Base-by-base conservation (phyloP, 1,140 invertebrate species). In the Apis laboriosa region DNA sequence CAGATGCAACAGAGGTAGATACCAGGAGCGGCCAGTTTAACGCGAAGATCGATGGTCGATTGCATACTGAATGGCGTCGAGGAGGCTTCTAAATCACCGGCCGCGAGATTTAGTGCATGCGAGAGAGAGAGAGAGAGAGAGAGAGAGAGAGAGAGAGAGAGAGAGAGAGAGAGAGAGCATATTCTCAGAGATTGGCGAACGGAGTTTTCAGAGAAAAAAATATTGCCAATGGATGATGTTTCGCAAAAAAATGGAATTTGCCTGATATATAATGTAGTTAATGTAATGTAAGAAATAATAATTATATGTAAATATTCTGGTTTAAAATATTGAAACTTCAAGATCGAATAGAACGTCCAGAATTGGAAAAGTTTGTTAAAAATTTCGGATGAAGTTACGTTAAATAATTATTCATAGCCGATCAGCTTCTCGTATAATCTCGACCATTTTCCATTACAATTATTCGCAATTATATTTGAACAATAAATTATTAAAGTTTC, bases 31-130 rank as follows among this genome's bases (percentile, higher is more conserved):
- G 67, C 58, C 58, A 53, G 64, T 86, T 88, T 81, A 88, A 88
- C 80, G 79, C 61, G 61, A 90, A 90, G 90, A 91, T 90, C 86
- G 91, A 91, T 91, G 90, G 86, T 75, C 85, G 88, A 92, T 91
- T 90, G 87, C 88, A 84, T 90, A 85, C 84, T 80, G 82, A 86
- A 89, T 88, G 77, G 84, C 83, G 83, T 92, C 89, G 84, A 79
- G 86, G 82, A 85, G 86, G 66, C 86, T 86, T 90, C 88, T 92
- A 91, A 90, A 91, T 92, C 92, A 91, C 90, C 49, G 55, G 79
- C 70, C 75, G 61, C 68, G 86, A 82, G 91, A 92, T 91, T 91
- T 91, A 91, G 84, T 85, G 84, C 78, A 71, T 58, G 58, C n/a
- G 66, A 71, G 34, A 53, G 34, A 43, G 34, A 71, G 24, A 53